Evolutionary conservation across 1,140 invertebrate species (phyloP), one percentile per base, ranked within the genome.

Genomic region (Ips typographus): DNA sequence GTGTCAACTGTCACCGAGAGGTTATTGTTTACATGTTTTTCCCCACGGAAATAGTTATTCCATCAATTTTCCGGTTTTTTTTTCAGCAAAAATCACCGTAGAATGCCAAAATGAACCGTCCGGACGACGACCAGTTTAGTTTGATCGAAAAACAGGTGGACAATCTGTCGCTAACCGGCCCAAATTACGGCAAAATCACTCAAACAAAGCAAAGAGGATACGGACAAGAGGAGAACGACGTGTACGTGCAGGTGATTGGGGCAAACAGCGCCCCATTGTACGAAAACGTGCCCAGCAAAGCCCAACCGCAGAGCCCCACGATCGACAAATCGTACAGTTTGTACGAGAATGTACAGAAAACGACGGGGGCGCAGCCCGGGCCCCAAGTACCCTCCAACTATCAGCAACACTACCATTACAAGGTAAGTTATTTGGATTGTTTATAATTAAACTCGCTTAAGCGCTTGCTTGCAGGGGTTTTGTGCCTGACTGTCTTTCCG

Each of bases 241-340:
- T 79, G 37, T 80, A 80, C 73, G 77, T 79, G 38, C 77, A 82
- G 64, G 79, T 79, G 70, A 77, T 82, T 71, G 77, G 81, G 79
- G 80, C 36, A 82, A 72, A 70, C 60, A 73, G 73, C 86, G 83
- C 72, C 85, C 81, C 87, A 40, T 88, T 93, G 38, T 93, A 93
- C 78, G 91, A 93, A 79, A 93, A 94, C 80, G 85, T 93, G 49
- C 90, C 92, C 75, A 80, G 57, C 74, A 80, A 81, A 47, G 83
- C 83, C 1, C 83, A 83, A 71, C 83, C 83, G 0, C 83, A 84
- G 22, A 74, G 89, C 91, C 7, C 89, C 90, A 47, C n/a, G 0
- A 22, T 1, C 44, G 44, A n/a, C n/a, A n/a, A n/a, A 5, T 47
- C 44, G 4, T 5, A 47, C 4, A 47, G n/a, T 47, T 47, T 47